Conservation (phyloP, 37 sponge, comb jelly and placozoan genomes). For the Crambe crambe region DNA sequence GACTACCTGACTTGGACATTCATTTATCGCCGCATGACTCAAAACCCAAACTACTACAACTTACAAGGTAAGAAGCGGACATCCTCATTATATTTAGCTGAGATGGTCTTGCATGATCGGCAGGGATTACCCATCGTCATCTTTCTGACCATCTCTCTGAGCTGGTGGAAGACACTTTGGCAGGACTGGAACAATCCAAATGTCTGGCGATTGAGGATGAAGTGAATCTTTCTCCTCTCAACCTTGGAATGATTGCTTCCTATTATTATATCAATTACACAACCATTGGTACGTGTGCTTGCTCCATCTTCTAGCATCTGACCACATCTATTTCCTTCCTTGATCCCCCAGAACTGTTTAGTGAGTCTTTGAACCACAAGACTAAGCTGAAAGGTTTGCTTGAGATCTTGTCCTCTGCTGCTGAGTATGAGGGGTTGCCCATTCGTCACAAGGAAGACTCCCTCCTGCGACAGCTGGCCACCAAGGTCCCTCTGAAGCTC, state of each 20-base stretch:
- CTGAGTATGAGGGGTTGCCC: constrained; percentile 90
- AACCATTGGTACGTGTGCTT: constrained; percentile 98
- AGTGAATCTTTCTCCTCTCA: constrained; percentile 89
- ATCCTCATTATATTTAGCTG: neutral
- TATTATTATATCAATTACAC: constrained; percentile 99
- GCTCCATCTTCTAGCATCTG: neutral
- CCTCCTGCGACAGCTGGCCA: constrained; percentile 83
- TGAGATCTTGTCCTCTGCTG: constrained; percentile 92
- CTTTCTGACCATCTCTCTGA: constrained; percentile 97
- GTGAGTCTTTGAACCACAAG: constrained; percentile 94
- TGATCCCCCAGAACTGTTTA: constrained; percentile 93
- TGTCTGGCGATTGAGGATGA: constrained; percentile 96
- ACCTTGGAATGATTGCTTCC: constrained; percentile 97
- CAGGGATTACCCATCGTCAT: constrained; percentile 94
- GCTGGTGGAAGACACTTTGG: constrained; percentile 91
- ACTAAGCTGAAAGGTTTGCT: constrained; percentile 96
- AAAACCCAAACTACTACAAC: constrained; percentile 99
- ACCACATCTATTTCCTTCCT: too few relatives aligned
- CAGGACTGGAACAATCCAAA: constrained; percentile 97
- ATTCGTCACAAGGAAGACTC: constrained; percentile 95
- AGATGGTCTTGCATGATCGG: neutral
- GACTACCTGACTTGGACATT: constrained; percentile 99
- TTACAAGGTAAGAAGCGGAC: constrained; percentile 77
- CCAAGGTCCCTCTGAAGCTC: constrained; percentile 89
- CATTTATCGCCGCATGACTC: constrained; percentile 96